Percentiles rank a stretch among this genome's conserved stretches.
Evolutionary conservation across 2,797 vertebrate genomes (phyloP).

Genomic region (Holocentrus rufus): DNA sequence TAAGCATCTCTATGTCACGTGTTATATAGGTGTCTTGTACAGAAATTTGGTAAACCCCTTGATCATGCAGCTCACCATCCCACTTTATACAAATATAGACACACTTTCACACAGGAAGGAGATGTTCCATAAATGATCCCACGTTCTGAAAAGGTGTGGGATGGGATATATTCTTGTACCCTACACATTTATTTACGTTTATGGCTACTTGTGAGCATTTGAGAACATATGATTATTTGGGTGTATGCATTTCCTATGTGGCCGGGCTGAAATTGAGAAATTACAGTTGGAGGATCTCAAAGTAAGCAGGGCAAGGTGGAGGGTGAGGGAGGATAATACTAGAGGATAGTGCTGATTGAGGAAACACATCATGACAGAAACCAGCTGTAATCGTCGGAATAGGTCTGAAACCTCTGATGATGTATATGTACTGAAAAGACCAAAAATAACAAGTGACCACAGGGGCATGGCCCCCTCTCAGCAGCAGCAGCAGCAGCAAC

Average conservation of each 20-base stretch:
- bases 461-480: slow-evolving; percentile 44
- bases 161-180: slow-evolving; percentile 55
- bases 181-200: slow-evolving; percentile 69
- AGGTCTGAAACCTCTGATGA: slow-evolving; percentile 67
- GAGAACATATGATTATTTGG: slow-evolving; percentile 84
- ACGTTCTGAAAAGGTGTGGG: slow-evolving; percentile 51
- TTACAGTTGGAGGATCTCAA: slow-evolving; percentile 74
- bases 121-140: slow-evolving; percentile 62
- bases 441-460: slow-evolving; percentile 76
- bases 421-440: slow-evolving; percentile 54
- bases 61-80: slow-evolving; percentile 28
- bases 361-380: slow-evolving; percentile 75
- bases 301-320: slow-evolving; percentile 76
- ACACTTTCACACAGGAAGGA: slow-evolving; percentile 44
- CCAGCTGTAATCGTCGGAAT: slow-evolving; percentile 72
- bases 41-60: slow-evolving; percentile 50
- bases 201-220: slow-evolving; percentile 68
- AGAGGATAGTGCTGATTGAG: slow-evolving; percentile 69
- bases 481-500: slow-evolving; percentile 18
- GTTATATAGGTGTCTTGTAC: slow-evolving; percentile 52
- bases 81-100: slow-evolving; percentile 55
- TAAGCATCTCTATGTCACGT: slow-evolving; percentile 68
- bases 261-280: slow-evolving; percentile 77
- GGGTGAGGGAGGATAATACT: slow-evolving; percentile 71
- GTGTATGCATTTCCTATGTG: slow-evolving; percentile 83